Percentiles rank a stretch among this genome's conserved stretches.
phyloP scores from a whole-genome alignment of 2,888 invertebrate species.

The Diadegma fenestrale region DNA sequence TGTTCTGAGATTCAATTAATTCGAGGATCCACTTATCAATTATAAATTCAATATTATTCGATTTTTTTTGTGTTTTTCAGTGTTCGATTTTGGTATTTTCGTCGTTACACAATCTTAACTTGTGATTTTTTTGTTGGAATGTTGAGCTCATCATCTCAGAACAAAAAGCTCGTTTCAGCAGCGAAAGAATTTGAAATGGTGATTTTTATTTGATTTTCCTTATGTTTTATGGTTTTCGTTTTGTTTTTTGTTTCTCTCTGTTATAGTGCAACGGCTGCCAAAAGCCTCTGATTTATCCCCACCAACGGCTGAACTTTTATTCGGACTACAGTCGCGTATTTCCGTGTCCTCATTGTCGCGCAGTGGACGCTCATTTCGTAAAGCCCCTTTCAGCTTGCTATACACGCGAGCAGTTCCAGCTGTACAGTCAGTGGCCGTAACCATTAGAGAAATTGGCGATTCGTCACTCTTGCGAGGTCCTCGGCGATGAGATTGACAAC shows the following conservation, averaged over 20 bases:
- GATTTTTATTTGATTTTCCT: constrained; percentile 16
- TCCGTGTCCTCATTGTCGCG: constrained; percentile 96
- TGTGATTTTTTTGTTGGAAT: background rate
- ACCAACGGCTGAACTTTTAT: constrained; percentile 95
- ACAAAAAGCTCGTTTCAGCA: constrained; percentile 14
- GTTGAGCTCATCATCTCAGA: background rate
- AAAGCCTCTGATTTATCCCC: constrained; percentile 94
- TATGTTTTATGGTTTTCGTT: constrained; percentile 68
- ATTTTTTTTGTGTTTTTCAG: no score
- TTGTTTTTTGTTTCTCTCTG: constrained; percentile 51
- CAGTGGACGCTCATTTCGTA: constrained; percentile 97
- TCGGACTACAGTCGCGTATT: constrained; percentile 97
- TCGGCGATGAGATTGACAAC: constrained; percentile 48
- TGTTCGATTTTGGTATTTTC: background rate
- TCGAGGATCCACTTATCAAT: background rate
- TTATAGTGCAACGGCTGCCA: constrained; percentile 96
- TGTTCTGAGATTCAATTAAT: background rate
- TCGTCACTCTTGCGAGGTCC: constrained; percentile 70
- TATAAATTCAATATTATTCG: no score
- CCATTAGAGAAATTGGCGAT: constrained; percentile 84
- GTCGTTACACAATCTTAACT: background rate
- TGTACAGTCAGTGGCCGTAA: constrained; percentile 94
- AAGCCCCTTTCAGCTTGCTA: constrained; percentile 95
- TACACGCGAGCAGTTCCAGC: constrained; percentile 90
- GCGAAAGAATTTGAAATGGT: background rate